Evolutionary conservation across 2,888 invertebrate species (phyloP), one percentile per base, ranked within the genome.

Genomic region (Idaea dimidiata): DNA sequence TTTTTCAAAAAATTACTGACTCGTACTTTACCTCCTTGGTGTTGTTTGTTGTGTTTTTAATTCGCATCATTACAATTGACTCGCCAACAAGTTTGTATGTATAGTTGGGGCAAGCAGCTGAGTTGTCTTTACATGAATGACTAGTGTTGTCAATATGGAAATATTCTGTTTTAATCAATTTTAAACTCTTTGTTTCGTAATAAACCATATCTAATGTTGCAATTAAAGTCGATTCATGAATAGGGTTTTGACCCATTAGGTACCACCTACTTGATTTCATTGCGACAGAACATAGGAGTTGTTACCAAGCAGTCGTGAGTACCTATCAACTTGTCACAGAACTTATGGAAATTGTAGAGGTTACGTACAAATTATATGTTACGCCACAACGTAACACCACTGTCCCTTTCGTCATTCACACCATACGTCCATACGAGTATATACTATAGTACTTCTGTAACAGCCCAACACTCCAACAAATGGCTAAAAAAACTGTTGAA

Each of bases 191-290:
- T 43, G n/a, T 14, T 43, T 5, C 8, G 7, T 43, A 43, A 43
- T 10, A 43, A 43, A 43, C n/a, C n/a, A 14, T 43, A 43, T 43
- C 8, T 14, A 43, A 43, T 43, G 43, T 3, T 43, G 43, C 43
- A 43, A 43, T 43, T 43, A 43, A 43, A 43, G 43, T 14, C 43
- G 43, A 10, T 43, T 10, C 10, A 43, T 43, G 10, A 43, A 8
- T 43, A 43, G 43, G 43, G 43, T 43, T 43, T 43, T 43, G 43
- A 43, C 43, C 43, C 43, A 43, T 43, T 43, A 43, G 43, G 43
- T 43, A 43, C 6, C 6, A 43, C 10, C 14, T 24, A 24, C 24
- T 24, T 24, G 24, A 24, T 43, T 8, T 43, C 43, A 43, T 43
- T 43, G 43, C 43, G 43, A 43, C 43, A 43, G 14, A 43, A 43